phyloP scores from a whole-genome alignment of 2,888 invertebrate genomes.

The Sympetrum striolatum region DNA sequence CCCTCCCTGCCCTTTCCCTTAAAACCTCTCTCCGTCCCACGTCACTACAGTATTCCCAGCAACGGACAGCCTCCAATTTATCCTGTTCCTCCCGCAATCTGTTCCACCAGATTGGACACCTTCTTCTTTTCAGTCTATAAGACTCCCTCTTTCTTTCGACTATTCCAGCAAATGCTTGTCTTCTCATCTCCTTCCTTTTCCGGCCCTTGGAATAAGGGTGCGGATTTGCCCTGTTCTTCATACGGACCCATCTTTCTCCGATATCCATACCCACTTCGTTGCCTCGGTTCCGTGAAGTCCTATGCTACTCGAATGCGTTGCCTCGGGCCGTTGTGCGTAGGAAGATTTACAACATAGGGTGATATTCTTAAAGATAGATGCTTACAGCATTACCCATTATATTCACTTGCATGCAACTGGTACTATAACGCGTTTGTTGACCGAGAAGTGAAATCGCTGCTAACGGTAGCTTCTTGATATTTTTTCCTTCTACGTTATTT shows the following conservation, averaged over 20 bases:
- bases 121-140: neutral
- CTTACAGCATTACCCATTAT: neutral
- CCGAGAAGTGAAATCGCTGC: no score
- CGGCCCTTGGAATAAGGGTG: neutral
- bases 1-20: neutral
- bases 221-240: neutral
- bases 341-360: neutral
- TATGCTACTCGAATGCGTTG: no score
- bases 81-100: slow-evolving; percentile 2
- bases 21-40: neutral
- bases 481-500: no score
- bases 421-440: no score
- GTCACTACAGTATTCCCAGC: neutral
- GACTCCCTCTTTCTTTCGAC: neutral
- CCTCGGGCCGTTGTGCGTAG: neutral
- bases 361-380: neutral
- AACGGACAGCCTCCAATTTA: slow-evolving; percentile 4
- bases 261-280: neutral
- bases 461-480: no score
- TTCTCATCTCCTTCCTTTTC: neutral
- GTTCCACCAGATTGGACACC: neutral
- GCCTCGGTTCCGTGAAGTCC: no score
- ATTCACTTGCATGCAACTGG: neutral
- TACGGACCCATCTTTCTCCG: neutral
- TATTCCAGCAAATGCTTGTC: neutral